phyloP scores from a whole-genome alignment of 2,888 invertebrate genomes.

The Parthenolecanium corni region DNA sequence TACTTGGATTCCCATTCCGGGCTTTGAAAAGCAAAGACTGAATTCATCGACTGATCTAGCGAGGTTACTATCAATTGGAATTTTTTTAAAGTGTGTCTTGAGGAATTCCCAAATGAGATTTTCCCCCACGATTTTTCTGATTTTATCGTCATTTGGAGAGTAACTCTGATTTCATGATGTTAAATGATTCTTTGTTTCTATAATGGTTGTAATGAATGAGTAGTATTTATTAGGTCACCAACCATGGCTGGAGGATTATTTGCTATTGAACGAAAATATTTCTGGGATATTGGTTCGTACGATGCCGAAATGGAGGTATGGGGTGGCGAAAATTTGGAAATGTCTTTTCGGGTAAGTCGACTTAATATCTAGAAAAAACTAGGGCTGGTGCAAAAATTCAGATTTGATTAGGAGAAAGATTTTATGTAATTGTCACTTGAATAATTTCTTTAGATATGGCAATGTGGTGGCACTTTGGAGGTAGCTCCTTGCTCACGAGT shows the following conservation, averaged over 20 bases:
- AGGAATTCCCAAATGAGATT: no score
- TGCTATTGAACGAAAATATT: constrained; percentile 83
- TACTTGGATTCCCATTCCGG: constrained; percentile 74
- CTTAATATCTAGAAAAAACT: no score
- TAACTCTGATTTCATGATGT: no score
- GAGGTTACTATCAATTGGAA: no score
- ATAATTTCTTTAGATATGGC: constrained; percentile 46
- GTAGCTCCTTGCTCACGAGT: constrained; percentile 85
- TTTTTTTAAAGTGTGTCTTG: no score
- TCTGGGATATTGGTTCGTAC: constrained; percentile 91
- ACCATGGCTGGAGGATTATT: constrained; percentile 99
- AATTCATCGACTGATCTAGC: constrained; percentile 52
- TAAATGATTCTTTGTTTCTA: no score
- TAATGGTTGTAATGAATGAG: no score
- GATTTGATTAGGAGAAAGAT: no score
- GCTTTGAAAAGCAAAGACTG: constrained; percentile 49
- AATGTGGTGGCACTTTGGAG: constrained; percentile 83
- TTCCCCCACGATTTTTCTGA: no score
- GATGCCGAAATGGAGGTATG: constrained; percentile 95
- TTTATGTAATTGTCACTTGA: no score
- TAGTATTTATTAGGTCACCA: constrained; percentile 51
- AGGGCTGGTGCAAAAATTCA: no score
- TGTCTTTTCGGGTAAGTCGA: constrained; percentile 71
- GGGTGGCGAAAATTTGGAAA: constrained; percentile 96
- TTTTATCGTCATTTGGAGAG: no score